Evolutionary conservation across 2,888 invertebrate genomes (phyloP), one percentile per base, ranked within the genome.

Genomic region (Amblyjoppa fuscipennis): DNA sequence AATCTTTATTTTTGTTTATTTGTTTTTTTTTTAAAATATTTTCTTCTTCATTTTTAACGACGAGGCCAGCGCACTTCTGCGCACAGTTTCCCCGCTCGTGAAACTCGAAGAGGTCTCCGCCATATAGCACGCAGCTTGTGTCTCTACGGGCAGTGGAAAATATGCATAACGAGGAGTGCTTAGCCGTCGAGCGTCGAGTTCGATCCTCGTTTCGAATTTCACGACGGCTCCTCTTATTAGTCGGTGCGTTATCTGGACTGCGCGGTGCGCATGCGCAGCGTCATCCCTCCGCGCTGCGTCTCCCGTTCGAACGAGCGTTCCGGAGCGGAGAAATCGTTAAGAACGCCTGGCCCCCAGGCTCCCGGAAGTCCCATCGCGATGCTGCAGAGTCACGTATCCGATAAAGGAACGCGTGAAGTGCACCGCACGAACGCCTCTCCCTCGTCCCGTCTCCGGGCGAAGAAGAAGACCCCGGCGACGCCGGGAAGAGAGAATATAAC

Each of bases 381-480:
- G 64, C 69, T 80, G 83, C 78, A 81, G 66, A 89, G 89, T 90
- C 89, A 88, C 89, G 89, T 90, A 87, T 89, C 88, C 91, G 89
- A 90, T 90, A 90, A 90, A 90, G 88, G 87, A 69, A 80, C 87
- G 86, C 77, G 80, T 68, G 77, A 81, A 81, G 77, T 76, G 78
- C 66, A 75, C 31, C 56, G 85, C 71, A 25, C 20, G 38, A 45
- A 76, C 51, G 82, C 81, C 84, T 74, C 69, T 78, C 81, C 75
- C 71, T 80, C 87, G 71, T 87, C 84, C 85, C 69, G 69, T 70
- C 74, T 77, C 61, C 45, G 53, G 34, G 68, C 81, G 73, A 73
- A 20, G 61, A 75, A 77, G 74, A 79, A 79, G 79, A 64, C 59
- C 41, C 41, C 51, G 41, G 41, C 51, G 66, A 71, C 59, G 68